phyloP scores from a whole-genome alignment of 1,140 invertebrate genomes.

The Trachymyrmex septentrionalis region DNA sequence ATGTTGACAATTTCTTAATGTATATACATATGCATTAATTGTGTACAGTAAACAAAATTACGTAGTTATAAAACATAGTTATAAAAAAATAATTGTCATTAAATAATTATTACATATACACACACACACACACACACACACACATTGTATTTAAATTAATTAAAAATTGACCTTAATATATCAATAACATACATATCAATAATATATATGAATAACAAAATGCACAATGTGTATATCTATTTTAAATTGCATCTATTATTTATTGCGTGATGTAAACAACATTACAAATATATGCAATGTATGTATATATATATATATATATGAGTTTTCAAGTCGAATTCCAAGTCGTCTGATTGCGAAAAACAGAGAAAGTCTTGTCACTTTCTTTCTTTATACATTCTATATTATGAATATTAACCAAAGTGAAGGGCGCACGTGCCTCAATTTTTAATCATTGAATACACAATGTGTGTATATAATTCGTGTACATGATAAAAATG shows the following conservation, averaged over 20 bases:
- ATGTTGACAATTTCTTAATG: not conserved
- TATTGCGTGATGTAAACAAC: not conserved
- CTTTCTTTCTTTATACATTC: constrained; percentile 66
- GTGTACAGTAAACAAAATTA: not conserved
- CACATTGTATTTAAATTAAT: not conserved
- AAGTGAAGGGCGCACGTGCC: constrained; percentile 58
- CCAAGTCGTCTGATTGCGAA: constrained; percentile 39
- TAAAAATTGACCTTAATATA: not conserved
- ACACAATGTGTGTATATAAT: not conserved
- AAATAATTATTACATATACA: constrained; percentile 22
- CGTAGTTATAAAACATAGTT: not conserved
- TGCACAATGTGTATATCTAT: not conserved
- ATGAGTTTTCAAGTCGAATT: constrained; percentile 68
- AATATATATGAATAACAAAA: not conserved
- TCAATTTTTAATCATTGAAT: constrained; percentile 69
- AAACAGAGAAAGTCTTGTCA: constrained; percentile 67
- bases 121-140: too few relatives aligned
- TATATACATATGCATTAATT: not conserved
- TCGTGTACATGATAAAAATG: not conserved
- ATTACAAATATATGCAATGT: not conserved
- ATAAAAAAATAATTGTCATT: not conserved
- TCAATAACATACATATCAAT: not conserved
- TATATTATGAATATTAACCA: constrained; percentile 56
- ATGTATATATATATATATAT: constrained; percentile 3
- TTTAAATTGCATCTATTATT: constrained; percentile 1